Conservation (phyloP, 2,113 vertebrate genomes). For the Sisor rabdophorus region DNA sequence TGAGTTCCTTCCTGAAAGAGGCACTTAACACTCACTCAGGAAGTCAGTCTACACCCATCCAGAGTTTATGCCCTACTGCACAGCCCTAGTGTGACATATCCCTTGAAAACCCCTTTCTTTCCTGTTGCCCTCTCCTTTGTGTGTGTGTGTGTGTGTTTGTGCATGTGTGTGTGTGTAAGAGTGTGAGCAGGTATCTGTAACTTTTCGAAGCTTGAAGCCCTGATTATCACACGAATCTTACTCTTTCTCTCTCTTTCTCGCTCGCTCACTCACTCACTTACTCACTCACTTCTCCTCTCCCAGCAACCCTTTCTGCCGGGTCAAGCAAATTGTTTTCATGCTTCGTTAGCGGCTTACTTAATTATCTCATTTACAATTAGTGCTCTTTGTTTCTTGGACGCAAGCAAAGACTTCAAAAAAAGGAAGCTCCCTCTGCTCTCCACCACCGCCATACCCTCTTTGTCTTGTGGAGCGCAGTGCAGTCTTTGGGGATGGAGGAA, state of each 20-base stretch:
- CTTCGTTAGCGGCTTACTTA: conserved; percentile 82
- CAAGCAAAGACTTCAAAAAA: conserved; percentile 85
- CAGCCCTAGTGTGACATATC: conserved; percentile 43
- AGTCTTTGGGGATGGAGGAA: conserved; percentile 49
- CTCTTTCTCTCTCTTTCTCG: conserved; percentile 9
- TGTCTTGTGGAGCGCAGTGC: conserved; percentile 34
- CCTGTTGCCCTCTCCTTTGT: conserved; percentile 30
- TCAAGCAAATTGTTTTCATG: conserved; percentile 86
- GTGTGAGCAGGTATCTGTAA: conserved; percentile 59
- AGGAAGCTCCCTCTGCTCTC: conserved; percentile 47
- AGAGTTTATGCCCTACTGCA: conserved; percentile 27
- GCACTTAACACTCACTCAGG: conserved; percentile 34
- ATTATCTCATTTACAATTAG: conserved; percentile 87
- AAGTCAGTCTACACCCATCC: conserved; percentile 36
- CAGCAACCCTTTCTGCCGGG: conserved; percentile 55
- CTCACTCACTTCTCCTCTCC: neutral
- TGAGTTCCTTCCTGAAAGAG: conserved; percentile 19
- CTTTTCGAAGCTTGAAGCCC: conserved; percentile 69
- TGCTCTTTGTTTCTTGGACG: conserved; percentile 79
- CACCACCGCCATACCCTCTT: conserved; percentile 27
- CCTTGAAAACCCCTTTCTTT: conserved; percentile 41
- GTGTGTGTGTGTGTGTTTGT: conserved; percentile 18
- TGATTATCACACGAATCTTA: conserved; percentile 72
- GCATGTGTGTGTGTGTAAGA: conserved; percentile 20
- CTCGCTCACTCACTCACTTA: conserved; percentile 21